Base-by-base conservation (phyloP, 2,797 vertebrate genomes). In the Miichthys miiuy region DNA sequence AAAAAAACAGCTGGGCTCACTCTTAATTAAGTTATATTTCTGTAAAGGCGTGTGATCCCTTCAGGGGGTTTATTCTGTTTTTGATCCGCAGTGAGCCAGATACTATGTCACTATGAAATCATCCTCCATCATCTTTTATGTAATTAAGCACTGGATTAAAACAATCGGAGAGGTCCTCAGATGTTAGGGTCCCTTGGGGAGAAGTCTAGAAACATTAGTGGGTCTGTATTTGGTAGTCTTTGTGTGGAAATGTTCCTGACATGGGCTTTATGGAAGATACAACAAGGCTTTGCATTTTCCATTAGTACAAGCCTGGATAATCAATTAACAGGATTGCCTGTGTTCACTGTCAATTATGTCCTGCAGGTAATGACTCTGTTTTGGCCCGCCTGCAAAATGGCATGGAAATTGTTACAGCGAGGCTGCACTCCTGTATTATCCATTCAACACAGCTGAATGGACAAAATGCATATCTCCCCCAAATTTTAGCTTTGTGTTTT, bases 331-430 rank as follows among this genome's bases (percentile, higher is more conserved):
- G 82, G 84, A 88, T 80, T 79, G 87, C 84, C 74, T 86, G 68
- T 75, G 64, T 89, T 92, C 87, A 86, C 86, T 89, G 89, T 91
- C 91, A 89, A 88, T 94, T 92, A 91, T 80, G 82, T 72, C 79
- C 70, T 55, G 70, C 81, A 90, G 86, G 83, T 88, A 92, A 92
- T 87, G 89, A 75, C 87, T 87, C 46, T 81, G 82, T 85, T 85
- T 80, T 75, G 88, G 74, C 69, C 83, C 11, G 54, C 61, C 83
- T 73, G 83, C 75, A 82, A 73, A 91, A 84, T 71, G 64, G 73
- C 74, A 69, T 55, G 20, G 69, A 84, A 82, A 90, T 87, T 65
- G 77, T 85, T 86, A 69, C 65, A 81, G 79, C 72, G 25, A 51
- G 8, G 60, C 57, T 60, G 63, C 72, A 54, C 51, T 80, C 34